Percentiles rank a stretch among this genome's conserved stretches.
Conservation (phyloP, 1,140 invertebrate genomes). For the Homalodisca vitripennis region DNA sequence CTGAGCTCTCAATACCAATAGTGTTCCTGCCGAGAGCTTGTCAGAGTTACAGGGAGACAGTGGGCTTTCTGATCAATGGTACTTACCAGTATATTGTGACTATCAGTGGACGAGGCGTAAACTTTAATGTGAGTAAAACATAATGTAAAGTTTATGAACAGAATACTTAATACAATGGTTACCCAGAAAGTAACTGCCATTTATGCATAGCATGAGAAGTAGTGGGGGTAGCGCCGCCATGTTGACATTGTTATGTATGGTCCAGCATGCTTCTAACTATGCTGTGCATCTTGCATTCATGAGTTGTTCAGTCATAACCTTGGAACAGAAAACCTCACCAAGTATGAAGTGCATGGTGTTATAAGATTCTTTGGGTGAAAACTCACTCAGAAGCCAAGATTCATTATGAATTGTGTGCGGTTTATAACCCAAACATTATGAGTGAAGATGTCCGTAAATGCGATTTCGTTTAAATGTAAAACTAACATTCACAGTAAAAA, state of each 20-base stretch:
- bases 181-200: neutral
- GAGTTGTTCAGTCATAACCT: neutral
- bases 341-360: neutral
- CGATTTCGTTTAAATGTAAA: neutral
- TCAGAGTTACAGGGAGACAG: neutral
- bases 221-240: neutral
- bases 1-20: neutral
- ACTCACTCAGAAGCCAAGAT: neutral
- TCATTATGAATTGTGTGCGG: neutral
- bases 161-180: neutral
- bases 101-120: neutral
- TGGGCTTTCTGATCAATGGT: neutral
- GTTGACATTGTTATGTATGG: neutral
- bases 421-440: neutral
- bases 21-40: neutral
- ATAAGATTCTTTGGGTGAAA: neutral
- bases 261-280: neutral
- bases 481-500: neutral
- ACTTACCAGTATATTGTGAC: neutral
- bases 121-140: neutral
- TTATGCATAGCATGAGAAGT: neutral
- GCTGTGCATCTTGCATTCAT: neutral
- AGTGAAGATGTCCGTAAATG: conserved; percentile 27
- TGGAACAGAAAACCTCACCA: neutral
- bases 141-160: too few relatives aligned